phyloP scores from a whole-genome alignment of 2,113 vertebrate species.

The Oryzias woworae region DNA sequence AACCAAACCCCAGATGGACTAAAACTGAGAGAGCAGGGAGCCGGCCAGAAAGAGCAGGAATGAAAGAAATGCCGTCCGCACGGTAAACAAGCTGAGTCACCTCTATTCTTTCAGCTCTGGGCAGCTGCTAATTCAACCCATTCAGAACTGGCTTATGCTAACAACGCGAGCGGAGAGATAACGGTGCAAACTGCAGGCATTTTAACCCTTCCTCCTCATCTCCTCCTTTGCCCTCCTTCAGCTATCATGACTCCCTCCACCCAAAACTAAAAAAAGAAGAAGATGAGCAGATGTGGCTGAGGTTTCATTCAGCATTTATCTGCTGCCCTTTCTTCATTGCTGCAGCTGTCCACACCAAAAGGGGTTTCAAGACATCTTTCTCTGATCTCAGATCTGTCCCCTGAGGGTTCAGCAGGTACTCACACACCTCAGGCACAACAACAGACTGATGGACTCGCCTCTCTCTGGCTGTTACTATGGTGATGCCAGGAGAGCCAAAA shows the following conservation, averaged over 20 bases:
- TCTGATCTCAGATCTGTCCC: conserved; percentile 21
- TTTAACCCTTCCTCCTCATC: conserved; percentile 24
- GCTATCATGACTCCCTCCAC: neutral
- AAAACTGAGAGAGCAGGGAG: conserved; percentile 7
- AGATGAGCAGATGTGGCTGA: too few species aligned
- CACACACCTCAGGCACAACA: conserved; percentile 30
- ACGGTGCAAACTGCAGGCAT: conserved; percentile 39
- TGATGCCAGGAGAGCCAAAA: conserved; percentile 58
- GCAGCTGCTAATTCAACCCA: conserved; percentile 68
- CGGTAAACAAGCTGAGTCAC: conserved; percentile 77
- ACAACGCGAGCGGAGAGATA: conserved; percentile 61
- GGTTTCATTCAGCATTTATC: too few species aligned
- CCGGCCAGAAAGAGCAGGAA: conserved; percentile 32
- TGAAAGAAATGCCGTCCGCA: conserved; percentile 63
- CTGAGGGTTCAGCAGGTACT: conserved; percentile 19
- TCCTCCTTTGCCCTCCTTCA: neutral
- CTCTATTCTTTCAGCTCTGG: conserved; percentile 65
- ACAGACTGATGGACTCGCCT: conserved; percentile 45
- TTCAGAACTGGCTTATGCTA: conserved; percentile 71
- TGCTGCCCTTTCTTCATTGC: too few species aligned
- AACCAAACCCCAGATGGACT: conserved; percentile 1
- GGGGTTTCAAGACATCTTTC: neutral
- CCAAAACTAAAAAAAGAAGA: too few species aligned
- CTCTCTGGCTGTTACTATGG: conserved; percentile 72
- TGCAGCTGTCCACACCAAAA: too few species aligned